Evolutionary conservation across 2,113 vertebrate species (phyloP).

Genomic region (Pampusana beccarii): DNA sequence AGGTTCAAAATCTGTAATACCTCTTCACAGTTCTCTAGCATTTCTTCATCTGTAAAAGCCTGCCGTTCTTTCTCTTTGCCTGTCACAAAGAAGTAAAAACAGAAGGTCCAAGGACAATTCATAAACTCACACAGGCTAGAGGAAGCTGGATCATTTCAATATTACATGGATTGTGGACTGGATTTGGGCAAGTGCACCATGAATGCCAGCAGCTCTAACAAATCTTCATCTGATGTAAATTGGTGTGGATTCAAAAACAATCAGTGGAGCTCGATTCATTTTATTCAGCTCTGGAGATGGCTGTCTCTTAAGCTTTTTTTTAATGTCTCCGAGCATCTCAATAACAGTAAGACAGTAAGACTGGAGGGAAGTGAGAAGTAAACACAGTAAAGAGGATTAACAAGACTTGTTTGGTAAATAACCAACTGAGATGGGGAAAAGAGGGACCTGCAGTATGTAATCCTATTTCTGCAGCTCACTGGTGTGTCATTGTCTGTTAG

Average conservation of each 20-base stretch:
- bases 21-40: not conserved
- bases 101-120: not conserved
- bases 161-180: not conserved
- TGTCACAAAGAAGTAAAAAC: not conserved
- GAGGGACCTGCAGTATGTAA: not conserved
- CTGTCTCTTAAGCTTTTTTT: not conserved
- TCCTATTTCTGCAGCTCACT: constrained; percentile 46
- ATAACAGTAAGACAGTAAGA: not conserved
- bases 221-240: not conserved
- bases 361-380: not conserved
- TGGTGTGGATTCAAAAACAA: not conserved
- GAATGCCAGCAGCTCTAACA: not conserved
- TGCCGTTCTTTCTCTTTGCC: not conserved
- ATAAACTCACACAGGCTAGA: not conserved
- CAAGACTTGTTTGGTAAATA: not conserved
- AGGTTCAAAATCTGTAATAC: not conserved
- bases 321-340: not conserved
- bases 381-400: constrained; percentile 34
- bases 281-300: not conserved
- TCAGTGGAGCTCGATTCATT: not conserved
- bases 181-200: not conserved
- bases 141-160: not conserved
- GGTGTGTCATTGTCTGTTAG: not conserved
- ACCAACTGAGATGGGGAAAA: not conserved
- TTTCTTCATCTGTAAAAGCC: not conserved